Evolutionary conservation across 2,797 vertebrate genomes (phyloP), one percentile per base, ranked within the genome.

Genomic region (Sebastolobus alascanus): DNA sequence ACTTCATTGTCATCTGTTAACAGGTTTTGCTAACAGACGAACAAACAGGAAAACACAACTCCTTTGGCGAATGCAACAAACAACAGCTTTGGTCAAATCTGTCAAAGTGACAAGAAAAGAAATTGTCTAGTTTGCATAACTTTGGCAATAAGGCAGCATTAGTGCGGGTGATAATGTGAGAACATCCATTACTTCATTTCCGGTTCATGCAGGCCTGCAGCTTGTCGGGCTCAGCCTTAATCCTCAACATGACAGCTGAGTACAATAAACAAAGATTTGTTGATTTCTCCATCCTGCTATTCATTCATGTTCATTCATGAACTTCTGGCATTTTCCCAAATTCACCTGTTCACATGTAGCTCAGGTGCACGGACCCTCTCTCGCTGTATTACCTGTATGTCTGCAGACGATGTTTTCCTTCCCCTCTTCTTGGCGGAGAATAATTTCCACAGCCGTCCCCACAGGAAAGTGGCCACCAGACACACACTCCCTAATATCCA

Each of bases 401-500:
- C 92, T 92, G 91, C 84, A 54, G 92, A 78, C 22, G 88, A 43
- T 37, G 94, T 31, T 33, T 86, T 91, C 81, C 93, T 92, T 86
- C 92, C 91, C 88, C 86, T 95, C 91, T 94, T 96, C 93, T 96
- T 95, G 76, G 78, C 61, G 13, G 93, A 95, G 87, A 97, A 94
- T 86, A 96, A 82, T 77, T 94, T 96, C 97, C 96, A 96, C 80
- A 98, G 74, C 46, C 93, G 89, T 35, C 92, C 91, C 97, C 97
- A 98, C 65, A 98, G 92, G 87, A 97, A 93, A 0, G 96, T 96
- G 80, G 96, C 97, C 84, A 97, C 95, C 78, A 97, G 88, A 84
- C 96, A 98, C 83, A 98, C 93, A 33, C 96, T 96, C 75, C 94
- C 96, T 88, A 97, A 90, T 71, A 98, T 96, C 97, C 97, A 98